These are phyloP conservation scores for Amiota minor DNA, from an alignment of 2,888 invertebrate species.

Conservation along the genomic window DNA sequence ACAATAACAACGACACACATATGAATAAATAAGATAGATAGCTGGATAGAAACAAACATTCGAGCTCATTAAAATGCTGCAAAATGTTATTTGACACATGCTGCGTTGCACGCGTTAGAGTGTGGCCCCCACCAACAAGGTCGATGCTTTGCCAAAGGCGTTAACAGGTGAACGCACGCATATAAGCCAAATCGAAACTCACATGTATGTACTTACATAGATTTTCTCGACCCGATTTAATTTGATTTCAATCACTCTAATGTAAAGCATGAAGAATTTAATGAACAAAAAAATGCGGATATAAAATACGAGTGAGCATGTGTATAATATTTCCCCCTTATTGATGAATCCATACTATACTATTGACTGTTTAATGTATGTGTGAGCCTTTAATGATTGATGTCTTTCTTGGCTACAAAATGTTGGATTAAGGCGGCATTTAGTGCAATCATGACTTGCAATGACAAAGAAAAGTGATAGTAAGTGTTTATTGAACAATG, in stretches of 20 bases:
- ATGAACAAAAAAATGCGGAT: conserved; percentile 18
- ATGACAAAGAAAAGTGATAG: conserved; percentile 25
- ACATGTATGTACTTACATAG: not conserved
- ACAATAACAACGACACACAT: not conserved
- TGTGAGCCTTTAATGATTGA: conserved; percentile 13
- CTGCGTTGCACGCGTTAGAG: not conserved
- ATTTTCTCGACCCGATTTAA: not conserved
- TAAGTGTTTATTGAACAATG: conserved; percentile 11
- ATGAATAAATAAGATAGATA: not conserved
- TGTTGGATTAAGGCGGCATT: not conserved
- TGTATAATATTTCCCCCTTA: no score
- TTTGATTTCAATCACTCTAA: conserved; percentile 10
- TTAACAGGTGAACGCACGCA: conserved; percentile 22
- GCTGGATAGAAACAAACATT: not conserved
- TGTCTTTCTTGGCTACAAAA: conserved; percentile 14
- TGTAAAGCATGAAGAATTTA: conserved; percentile 6
- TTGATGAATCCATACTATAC: no score
- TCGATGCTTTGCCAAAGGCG: conserved; percentile 8
- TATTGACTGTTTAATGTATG: not conserved
- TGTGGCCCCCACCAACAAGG: not conserved
- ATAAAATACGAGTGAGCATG: not conserved
- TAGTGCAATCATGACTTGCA: conserved; percentile 25
- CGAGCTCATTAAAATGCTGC: not conserved
- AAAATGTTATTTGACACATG: conserved; percentile 1
- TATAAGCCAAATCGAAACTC: not conserved